Base-by-base conservation (phyloP, 2,113 vertebrate species). In the Lophura nycthemera region DNA sequence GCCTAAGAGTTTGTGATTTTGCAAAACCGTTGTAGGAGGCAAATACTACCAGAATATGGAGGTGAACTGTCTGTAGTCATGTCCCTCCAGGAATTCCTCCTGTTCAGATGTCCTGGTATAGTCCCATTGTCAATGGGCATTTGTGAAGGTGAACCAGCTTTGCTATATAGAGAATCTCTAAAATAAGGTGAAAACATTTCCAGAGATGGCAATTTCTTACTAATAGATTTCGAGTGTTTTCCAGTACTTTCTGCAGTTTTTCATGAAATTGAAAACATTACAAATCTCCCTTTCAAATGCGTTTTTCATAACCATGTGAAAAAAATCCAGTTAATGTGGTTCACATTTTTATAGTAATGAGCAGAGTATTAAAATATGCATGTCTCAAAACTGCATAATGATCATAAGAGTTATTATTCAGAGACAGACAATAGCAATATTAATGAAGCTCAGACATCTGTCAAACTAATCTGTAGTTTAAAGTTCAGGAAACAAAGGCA, bases 391-490 rank as follows among this genome's bases (percentile, higher is more conserved):
- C 92, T 86, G 69, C 19, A 8, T 8, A 20, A 54, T 34, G 72
- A 88, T 86, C 80, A 92, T 81, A 61, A 67, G 57, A 70, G 38
- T 83, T 84, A 50, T 93, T 94, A 83, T 90, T 86, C 83, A 72
- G 88, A 93, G 86, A 22, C 54, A 92, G 80, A 93, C 83, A 93
- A 83, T 47, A 40, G 76, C 65, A 95, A 90, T 92, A 88, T 94
- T 92, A 92, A 93, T 82, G 92, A 94, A 80, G 86, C 17, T 95
- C 88, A 86, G 72, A 90, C 76, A 83, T 90, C 80, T 94, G 76
- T 90, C 90, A 64, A 90, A 86, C 95, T 88, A 90, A 91, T 95
- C 69, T 90, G 56, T 20, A 91, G 85, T 83, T 85, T 65, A 50
- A 73, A 83, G 71, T 88, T 66, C n/a, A 45, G 82, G 50, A 71